phyloP scores from a whole-genome alignment of 1,140 invertebrate species.

The Venturia canescens region DNA sequence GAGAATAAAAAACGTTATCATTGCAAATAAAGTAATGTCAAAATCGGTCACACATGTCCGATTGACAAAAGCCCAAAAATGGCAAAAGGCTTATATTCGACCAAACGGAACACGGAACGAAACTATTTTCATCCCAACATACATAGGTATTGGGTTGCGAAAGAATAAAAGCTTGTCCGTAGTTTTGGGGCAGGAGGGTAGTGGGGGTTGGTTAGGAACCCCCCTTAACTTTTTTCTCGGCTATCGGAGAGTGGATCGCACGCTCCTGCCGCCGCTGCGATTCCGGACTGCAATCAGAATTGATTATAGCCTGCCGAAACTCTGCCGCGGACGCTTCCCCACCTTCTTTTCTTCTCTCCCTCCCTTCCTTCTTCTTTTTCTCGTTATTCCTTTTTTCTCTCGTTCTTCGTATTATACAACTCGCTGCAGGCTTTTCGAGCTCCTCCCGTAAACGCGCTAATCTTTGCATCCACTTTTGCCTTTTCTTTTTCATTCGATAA shows the following conservation, averaged over 20 bases:
- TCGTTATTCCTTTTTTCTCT: not conserved
- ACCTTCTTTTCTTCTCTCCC: not conserved
- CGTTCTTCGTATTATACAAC: conserved; percentile 71
- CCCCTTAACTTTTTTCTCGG: conserved; percentile 61
- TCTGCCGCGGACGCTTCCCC: conserved; percentile 63
- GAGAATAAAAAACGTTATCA: too few species aligned
- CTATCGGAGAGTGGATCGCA: conserved; percentile 74
- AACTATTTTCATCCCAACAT: too few species aligned
- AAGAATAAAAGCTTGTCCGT: conserved; percentile 47
- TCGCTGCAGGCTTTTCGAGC: conserved; percentile 65
- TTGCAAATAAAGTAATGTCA: too few species aligned
- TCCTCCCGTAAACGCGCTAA: conserved; percentile 16
- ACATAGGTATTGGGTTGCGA: not conserved
- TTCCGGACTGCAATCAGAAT: conserved; percentile 76
- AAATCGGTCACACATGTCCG: too few species aligned
- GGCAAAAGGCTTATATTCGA: too few species aligned
- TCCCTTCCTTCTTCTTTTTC: conserved; percentile 2
- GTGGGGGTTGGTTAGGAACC: conserved; percentile 66
- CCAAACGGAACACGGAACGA: too few species aligned
- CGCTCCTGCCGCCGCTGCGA: conserved; percentile 58
- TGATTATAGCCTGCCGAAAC: conserved; percentile 78
- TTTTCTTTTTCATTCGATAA: not conserved
- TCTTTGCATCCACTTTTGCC: conserved; percentile 21
- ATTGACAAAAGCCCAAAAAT: too few species aligned
- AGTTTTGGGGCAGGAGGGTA: conserved; percentile 45